These are phyloP conservation scores for Spongilla lacustris DNA, from an alignment of 37 sponge, comb jelly and placozoan species.

Conservation along the genomic window DNA sequence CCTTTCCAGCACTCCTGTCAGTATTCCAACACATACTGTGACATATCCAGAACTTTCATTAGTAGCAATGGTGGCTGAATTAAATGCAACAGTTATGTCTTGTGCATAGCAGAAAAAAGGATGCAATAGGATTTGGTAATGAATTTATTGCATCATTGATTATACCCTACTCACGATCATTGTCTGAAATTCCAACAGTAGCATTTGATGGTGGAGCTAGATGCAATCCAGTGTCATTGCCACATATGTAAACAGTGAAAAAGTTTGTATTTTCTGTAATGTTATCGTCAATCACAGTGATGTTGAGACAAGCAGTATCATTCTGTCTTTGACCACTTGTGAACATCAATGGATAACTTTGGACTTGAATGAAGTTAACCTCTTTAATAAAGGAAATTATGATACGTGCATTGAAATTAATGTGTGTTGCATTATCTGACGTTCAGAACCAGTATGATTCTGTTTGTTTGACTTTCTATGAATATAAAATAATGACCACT, in stretches of 20 bases:
- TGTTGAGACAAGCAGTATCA: neutral
- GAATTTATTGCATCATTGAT: too few species aligned
- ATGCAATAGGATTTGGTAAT: too few species aligned
- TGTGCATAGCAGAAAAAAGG: neutral
- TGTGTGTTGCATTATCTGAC: too few species aligned
- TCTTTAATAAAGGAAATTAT: neutral
- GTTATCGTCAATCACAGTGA: neutral
- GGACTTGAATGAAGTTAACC: neutral
- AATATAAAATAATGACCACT: too few species aligned
- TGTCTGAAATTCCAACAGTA: neutral
- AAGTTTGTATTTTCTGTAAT: neutral
- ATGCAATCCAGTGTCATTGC: neutral
- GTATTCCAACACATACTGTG: neutral
- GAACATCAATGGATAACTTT: neutral
- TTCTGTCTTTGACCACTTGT: neutral
- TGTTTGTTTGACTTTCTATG: too few species aligned
- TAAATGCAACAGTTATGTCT: neutral
- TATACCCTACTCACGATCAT: neutral
- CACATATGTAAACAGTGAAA: neutral
- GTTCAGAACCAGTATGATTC: too few species aligned
- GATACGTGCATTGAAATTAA: too few species aligned
- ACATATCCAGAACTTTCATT: neutral
- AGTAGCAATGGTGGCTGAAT: neutral
- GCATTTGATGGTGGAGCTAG: neutral
- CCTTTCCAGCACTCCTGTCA: neutral